Evolutionary conservation across 2,888 invertebrate species (phyloP).

Genomic region (Tipula confusa): DNA sequence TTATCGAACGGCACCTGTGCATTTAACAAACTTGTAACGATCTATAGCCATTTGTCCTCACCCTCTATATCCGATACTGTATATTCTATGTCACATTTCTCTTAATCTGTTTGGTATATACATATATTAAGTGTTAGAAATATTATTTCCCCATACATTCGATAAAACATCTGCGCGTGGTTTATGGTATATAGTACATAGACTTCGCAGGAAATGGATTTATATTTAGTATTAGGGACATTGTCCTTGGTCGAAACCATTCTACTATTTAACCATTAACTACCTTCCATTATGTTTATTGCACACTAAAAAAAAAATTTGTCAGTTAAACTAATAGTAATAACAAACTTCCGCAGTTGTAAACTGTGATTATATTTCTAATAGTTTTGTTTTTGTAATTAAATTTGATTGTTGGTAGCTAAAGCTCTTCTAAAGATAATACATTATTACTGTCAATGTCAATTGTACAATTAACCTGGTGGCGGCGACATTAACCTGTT

Average conservation of each 20-base stretch:
- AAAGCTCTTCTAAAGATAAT: not conserved
- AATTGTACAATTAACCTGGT: not conserved
- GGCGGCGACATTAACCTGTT: not conserved
- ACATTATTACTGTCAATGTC: not conserved
- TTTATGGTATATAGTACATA: no score
- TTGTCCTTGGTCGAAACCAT: not conserved
- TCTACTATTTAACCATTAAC: not conserved
- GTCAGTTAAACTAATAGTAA: not conserved
- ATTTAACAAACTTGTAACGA: not conserved
- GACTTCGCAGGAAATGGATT: not conserved
- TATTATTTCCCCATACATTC: not conserved
- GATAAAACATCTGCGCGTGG: not conserved
- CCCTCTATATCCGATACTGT: not conserved
- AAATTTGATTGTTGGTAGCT: not conserved
- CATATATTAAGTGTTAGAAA: not conserved
- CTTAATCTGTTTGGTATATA: not conserved
- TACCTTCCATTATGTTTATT: not conserved
- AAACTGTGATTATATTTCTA: not conserved
- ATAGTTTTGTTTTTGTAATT: not conserved
- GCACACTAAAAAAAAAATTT: not conserved
- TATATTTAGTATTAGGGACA: not conserved
- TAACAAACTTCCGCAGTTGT: not conserved
- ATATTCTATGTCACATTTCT: not conserved
- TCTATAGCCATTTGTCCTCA: not conserved
- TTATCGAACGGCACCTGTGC: not conserved